These are phyloP conservation scores for Antitype chi DNA, from an alignment of 2,888 invertebrate genomes.

Conservation along the genomic window DNA sequence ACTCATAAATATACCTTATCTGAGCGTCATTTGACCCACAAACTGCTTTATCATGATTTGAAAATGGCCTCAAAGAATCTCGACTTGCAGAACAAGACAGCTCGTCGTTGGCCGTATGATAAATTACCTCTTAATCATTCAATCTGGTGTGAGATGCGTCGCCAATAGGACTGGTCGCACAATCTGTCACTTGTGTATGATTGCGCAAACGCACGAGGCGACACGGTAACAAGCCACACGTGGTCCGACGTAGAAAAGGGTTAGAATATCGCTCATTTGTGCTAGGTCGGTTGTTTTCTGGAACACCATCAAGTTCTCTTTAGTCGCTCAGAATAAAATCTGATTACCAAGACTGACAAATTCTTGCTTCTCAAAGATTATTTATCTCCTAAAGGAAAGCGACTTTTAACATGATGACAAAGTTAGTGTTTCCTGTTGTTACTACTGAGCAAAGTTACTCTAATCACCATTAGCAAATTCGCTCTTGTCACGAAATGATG, in stretches of 20 bases:
- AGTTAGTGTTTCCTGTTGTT: conserved; percentile 27
- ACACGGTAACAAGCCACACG: conserved; percentile 49
- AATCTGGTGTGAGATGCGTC: conserved; percentile 59
- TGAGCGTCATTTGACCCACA: conserved; percentile 19
- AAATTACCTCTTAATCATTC: conserved; percentile 64
- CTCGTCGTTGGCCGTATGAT: conserved; percentile 37
- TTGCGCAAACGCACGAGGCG: conserved; percentile 60
- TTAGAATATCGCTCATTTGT: conserved; percentile 14
- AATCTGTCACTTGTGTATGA: conserved; percentile 53
- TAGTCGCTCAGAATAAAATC: neutral
- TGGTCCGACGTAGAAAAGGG: conserved; percentile 29
- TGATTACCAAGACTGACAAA: neutral
- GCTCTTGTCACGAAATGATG: conserved; percentile 68
- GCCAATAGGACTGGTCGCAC: conserved; percentile 54
- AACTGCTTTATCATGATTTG: conserved; percentile 21
- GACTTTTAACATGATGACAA: conserved; percentile 39
- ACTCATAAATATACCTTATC: conserved; percentile 32
- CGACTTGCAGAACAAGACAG: conserved; percentile 29
- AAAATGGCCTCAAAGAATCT: conserved; percentile 19
- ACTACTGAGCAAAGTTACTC: conserved; percentile 43
- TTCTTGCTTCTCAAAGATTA: neutral
- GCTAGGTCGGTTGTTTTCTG: neutral
- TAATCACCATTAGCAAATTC: conserved; percentile 66
- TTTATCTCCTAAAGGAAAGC: neutral
- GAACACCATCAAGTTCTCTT: neutral